These are phyloP conservation scores for Leuciscus idus DNA, from an alignment of 2,113 vertebrate genomes.

Conservation along the genomic window DNA sequence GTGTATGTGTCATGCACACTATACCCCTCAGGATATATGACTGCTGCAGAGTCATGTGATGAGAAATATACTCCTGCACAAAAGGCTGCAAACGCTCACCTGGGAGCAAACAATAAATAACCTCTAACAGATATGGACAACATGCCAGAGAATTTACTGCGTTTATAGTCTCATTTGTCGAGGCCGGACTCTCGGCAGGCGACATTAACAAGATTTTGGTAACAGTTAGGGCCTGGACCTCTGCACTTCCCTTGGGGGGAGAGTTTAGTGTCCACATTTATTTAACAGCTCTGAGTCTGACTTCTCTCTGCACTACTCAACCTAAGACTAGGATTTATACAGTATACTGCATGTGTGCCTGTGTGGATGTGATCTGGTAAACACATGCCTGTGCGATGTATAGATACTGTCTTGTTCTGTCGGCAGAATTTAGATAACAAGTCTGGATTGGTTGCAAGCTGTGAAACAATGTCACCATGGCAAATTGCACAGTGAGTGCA, in stretches of 20 bases:
- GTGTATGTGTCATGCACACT: constrained; percentile 34
- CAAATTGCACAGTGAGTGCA: constrained; percentile 29
- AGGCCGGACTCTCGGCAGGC: not conserved
- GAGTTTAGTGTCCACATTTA: constrained; percentile 30
- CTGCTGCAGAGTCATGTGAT: constrained; percentile 37
- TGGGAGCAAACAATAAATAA: constrained; percentile 55
- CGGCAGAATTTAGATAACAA: constrained; percentile 36
- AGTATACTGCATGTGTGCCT: constrained; percentile 7
- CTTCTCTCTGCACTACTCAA: not conserved
- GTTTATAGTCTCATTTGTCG: constrained; percentile 58
- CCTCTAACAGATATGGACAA: constrained; percentile 51
- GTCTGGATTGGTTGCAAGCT: constrained; percentile 27
- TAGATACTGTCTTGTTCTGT: constrained; percentile 23
- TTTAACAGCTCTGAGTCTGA: constrained; percentile 32
- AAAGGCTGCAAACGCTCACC: constrained; percentile 48
- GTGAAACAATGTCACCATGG: constrained; percentile 44
- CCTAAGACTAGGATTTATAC: not conserved
- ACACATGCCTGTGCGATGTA: not conserved
- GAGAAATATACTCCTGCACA: constrained; percentile 31
- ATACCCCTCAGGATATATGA: constrained; percentile 47
- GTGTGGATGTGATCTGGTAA: not conserved
- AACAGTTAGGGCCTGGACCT: constrained; percentile 42
- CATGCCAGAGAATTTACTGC: constrained; percentile 46
- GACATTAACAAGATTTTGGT: constrained; percentile 49
- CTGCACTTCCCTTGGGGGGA: constrained; percentile 15